Evolutionary conservation across 2,113 vertebrate species (phyloP).

Genomic region (Spizaetus ornatus): DNA sequence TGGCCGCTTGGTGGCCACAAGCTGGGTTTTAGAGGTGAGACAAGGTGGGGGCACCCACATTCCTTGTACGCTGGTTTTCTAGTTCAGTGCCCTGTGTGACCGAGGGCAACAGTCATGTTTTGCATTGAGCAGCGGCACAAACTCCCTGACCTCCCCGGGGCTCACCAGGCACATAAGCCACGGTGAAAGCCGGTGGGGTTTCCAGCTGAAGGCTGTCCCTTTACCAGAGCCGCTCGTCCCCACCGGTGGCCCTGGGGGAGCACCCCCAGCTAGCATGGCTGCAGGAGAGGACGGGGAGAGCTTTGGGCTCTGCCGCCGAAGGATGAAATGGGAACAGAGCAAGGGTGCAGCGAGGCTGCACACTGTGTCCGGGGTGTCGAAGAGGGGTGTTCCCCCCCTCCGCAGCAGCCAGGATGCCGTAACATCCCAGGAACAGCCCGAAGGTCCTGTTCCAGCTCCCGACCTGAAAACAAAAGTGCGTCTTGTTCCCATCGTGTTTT

Average conservation of each 20-base stretch:
- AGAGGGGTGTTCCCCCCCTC: rapidly evolving
- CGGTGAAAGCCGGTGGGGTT: neutral
- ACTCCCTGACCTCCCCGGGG: neutral
- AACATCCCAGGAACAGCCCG: constrained; percentile 17
- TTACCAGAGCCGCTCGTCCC: rapidly evolving
- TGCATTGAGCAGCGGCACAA: neutral
- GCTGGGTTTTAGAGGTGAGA: neutral
- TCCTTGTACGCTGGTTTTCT: neutral
- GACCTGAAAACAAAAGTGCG: constrained; percentile 11
- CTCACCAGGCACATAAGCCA: rapidly evolving
- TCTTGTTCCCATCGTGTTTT: constrained; percentile 13
- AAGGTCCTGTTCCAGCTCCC: constrained; percentile 23
- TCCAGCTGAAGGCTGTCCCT: neutral
- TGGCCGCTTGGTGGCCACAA: neutral
- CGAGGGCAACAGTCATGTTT: neutral
- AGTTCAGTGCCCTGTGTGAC: neutral
- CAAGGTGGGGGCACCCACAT: neutral
- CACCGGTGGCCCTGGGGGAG: neutral
- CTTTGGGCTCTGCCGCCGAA: neutral
- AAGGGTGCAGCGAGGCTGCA: neutral
- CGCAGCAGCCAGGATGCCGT: rapidly evolving
- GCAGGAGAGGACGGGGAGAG: neutral
- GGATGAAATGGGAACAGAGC: neutral
- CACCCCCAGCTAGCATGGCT: neutral
- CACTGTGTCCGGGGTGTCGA: neutral